Conservation (phyloP, 2,113 vertebrate species). For the Pterocles burchelli region DNA sequence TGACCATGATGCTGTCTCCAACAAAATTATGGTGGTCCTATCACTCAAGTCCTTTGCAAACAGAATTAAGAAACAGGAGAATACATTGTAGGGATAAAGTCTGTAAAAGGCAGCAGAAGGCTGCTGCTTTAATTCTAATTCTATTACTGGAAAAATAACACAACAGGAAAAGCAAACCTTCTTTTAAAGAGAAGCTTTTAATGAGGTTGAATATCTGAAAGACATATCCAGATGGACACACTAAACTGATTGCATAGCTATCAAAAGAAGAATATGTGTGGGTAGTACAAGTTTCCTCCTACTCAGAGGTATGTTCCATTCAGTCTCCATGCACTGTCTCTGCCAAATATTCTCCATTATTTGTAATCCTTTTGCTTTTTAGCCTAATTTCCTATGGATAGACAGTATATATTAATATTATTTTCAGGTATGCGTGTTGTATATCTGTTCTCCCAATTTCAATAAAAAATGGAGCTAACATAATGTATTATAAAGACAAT, state of each 20-base stretch:
- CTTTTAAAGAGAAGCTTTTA: constrained; percentile 35
- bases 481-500: background rate
- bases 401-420: background rate
- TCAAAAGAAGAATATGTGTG: constrained; percentile 13
- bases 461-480: background rate
- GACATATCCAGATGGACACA: constrained; percentile 2
- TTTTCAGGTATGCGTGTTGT: background rate
- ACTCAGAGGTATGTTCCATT: background rate
- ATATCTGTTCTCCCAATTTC: background rate
- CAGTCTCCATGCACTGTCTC: background rate
- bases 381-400: background rate
- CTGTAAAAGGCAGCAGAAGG: background rate
- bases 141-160: constrained; percentile 26
- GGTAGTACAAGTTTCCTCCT: background rate
- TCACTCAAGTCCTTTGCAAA: background rate
- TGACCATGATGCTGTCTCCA: background rate
- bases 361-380: background rate
- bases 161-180: background rate
- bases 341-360: background rate
- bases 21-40: background rate
- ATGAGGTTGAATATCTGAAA: constrained; percentile 41
- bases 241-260: background rate
- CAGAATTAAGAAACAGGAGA: background rate
- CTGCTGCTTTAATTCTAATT: constrained; percentile 19
- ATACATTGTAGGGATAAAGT: background rate